Evolutionary conservation across 2,113 vertebrate genomes (phyloP).

Genomic region (Forbesichthys papilliferus): DNA sequence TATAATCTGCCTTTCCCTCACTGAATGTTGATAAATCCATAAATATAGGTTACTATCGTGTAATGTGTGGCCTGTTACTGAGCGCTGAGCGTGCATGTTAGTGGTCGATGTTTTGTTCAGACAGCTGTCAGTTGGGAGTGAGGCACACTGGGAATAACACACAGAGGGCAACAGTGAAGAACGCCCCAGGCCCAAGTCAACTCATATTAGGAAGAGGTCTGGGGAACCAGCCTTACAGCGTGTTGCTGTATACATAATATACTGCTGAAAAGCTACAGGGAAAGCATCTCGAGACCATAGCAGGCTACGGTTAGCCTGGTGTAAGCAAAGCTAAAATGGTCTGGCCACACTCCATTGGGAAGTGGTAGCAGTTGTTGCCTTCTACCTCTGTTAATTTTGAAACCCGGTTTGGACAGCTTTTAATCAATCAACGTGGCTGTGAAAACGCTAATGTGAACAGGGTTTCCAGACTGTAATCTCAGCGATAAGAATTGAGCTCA

Average conservation of each 20-base stretch:
- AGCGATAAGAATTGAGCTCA: no score
- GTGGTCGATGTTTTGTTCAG: constrained; percentile 36
- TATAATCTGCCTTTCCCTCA: background rate
- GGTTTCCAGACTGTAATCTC: no score
- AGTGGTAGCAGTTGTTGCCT: no score
- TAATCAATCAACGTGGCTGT: no score
- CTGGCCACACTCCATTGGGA: no score
- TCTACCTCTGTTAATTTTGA: no score
- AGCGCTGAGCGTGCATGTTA: background rate
- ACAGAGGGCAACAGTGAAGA: constrained; percentile 20
- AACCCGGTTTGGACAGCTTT: no score
- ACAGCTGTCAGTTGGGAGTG: constrained; percentile 35
- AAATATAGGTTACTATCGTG: constrained; percentile 9
- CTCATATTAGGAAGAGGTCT: constrained; percentile 21
- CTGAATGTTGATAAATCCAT: background rate
- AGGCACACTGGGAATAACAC: constrained; percentile 8
- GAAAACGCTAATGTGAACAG: no score
- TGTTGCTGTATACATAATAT: background rate
- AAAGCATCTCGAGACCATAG: background rate
- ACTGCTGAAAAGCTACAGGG: background rate
- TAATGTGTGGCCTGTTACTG: constrained; percentile 4
- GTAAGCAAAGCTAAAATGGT: no score
- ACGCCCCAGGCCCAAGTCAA: constrained; percentile 19
- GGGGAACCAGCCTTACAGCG: constrained; percentile 42
- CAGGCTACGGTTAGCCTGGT: no score